Evolutionary conservation across 2,888 invertebrate genomes (phyloP).

Genomic region (Blastobasis adustella): DNA sequence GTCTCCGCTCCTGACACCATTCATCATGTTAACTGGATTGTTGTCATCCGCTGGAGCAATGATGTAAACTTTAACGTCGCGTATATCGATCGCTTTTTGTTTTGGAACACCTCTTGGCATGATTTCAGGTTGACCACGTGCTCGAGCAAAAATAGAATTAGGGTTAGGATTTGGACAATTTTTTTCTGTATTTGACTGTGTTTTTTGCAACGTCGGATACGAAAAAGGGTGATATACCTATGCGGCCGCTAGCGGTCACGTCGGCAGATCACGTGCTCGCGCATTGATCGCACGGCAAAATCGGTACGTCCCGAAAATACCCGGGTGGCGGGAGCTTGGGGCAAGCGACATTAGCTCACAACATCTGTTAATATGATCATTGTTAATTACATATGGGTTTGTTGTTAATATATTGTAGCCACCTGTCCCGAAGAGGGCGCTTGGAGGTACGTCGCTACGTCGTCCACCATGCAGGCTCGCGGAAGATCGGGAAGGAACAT

Average conservation of each 20-base stretch:
- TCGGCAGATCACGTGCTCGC: slow-evolving; percentile 41
- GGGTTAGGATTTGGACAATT: neutral
- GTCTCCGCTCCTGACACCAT: slow-evolving; percentile 31
- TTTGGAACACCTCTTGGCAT: neutral
- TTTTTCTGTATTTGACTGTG: neutral
- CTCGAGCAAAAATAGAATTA: neutral
- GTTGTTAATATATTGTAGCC: slow-evolving; percentile 74
- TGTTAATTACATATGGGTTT: slow-evolving; percentile 75
- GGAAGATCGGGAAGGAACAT: slow-evolving; percentile 96
- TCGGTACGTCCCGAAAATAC: slow-evolving; percentile 65
- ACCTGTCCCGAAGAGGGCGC: slow-evolving; percentile 97
- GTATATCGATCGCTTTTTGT: neutral
- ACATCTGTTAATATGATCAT: slow-evolving; percentile 75
- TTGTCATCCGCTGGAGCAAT: neutral
- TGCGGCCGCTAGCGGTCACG: neutral
- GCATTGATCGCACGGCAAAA: slow-evolving; percentile 50
- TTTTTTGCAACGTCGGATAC: neutral
- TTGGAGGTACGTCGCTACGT: slow-evolving; percentile 95
- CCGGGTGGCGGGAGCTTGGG: slow-evolving; percentile 67
- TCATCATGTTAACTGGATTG: neutral
- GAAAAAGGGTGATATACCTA: neutral
- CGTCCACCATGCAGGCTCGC: slow-evolving; percentile 97
- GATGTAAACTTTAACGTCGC: neutral
- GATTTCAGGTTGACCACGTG: slow-evolving; percentile 6
- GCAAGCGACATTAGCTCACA: slow-evolving; percentile 73